A percentile compares a stretch with the other conserved stretches of the same genome.
Evolutionary conservation across 2,113 vertebrate species (phyloP).

Genomic region (Astatoreochromis straeleni): DNA sequence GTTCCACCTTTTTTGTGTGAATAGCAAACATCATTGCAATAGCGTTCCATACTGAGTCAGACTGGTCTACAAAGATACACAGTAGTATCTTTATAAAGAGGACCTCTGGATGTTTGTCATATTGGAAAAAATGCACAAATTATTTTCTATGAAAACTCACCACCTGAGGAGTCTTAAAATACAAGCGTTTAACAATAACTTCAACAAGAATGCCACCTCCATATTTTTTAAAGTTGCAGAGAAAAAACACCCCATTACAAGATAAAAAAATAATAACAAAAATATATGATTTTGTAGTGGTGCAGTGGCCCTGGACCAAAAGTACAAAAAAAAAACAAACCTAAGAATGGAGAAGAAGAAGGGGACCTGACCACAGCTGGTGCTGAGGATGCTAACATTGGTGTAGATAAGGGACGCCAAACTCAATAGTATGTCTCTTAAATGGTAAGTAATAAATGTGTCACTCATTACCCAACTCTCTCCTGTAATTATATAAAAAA

Average conservation of each 20-base stretch:
- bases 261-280: too few relatives aligned
- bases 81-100: background rate
- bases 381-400: background rate
- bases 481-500: background rate
- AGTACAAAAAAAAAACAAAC: background rate
- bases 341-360: background rate
- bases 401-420: background rate
- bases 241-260: background rate
- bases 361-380: background rate
- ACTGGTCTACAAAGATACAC: background rate
- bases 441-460: background rate
- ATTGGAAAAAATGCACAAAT: background rate
- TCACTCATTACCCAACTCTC: background rate
- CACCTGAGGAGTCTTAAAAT: background rate
- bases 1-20: background rate
- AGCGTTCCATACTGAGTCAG: background rate
- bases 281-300: background rate
- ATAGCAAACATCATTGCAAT: background rate
- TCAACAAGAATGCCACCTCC: too few relatives aligned
- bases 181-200: background rate
- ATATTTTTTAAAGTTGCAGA: too few relatives aligned
- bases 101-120: background rate
- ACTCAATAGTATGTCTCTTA: background rate
- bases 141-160: background rate
- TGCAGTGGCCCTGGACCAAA: background rate